A percentile compares a stretch with the other conserved stretches of the same genome.
Evolutionary conservation across 1,140 invertebrate genomes (phyloP).

Genomic region (Cydia strobilella): DNA sequence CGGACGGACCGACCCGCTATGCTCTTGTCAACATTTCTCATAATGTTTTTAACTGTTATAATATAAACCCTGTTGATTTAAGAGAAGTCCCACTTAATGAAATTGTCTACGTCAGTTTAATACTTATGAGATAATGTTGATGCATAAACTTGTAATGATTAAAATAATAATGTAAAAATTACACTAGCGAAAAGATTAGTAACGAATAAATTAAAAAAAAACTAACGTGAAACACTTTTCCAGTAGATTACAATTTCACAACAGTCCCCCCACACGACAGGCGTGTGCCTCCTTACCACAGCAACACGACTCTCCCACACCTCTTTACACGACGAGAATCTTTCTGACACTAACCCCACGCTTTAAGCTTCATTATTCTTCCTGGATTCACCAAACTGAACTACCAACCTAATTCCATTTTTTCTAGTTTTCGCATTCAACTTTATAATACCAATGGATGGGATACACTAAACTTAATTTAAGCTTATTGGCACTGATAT

Average conservation of each 20-base stretch:
- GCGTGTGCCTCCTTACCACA: background rate
- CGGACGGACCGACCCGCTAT: constrained; percentile 50
- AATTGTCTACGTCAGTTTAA: background rate
- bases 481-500: constrained; percentile 20
- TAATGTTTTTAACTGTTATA: background rate
- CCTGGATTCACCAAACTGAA: background rate
- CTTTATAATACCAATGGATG: constrained; percentile 2
- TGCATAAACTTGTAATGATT: background rate
- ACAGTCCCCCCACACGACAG: constrained; percentile 6
- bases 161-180: background rate
- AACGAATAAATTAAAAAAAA: constrained; percentile 4
- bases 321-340: background rate
- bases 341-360: constrained; percentile 1
- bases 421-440: constrained; percentile 21
- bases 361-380: constrained; percentile 17
- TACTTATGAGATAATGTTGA: constrained; percentile 23
- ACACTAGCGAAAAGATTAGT: background rate
- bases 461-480: constrained; percentile 13
- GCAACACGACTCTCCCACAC: constrained; percentile 10
- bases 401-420: background rate
- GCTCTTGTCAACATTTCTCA: constrained; percentile 15
- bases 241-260: background rate
- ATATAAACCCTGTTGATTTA: background rate
- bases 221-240: constrained; percentile 23
- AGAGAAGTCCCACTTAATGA: background rate